A percentile compares a stretch with the other conserved stretches of the same genome.
phyloP scores from a whole-genome alignment of 2,797 vertebrate genomes.

The Cephalopachus bancanus region DNA sequence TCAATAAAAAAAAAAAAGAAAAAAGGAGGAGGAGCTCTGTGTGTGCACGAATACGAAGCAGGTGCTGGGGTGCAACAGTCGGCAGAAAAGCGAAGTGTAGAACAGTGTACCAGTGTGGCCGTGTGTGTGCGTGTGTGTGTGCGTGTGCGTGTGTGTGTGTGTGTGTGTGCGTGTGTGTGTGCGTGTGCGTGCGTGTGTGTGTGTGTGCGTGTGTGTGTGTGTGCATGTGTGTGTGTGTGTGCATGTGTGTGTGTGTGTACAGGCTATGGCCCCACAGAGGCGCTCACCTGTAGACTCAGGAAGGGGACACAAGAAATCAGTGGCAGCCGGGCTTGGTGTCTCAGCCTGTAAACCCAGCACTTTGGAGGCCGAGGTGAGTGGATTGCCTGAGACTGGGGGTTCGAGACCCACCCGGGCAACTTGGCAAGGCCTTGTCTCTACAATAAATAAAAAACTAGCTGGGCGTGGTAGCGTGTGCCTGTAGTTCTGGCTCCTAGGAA shows the following conservation, averaged over 20 bases:
- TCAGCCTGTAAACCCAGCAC: no score
- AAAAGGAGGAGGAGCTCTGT: background rate
- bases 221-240: rapidly evolving
- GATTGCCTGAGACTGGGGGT: no score
- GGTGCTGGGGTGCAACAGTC: rapidly evolving
- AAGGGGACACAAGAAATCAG: background rate
- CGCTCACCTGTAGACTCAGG: background rate
- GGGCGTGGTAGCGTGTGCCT: no score
- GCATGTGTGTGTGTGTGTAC: no score
- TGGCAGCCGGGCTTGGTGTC: background rate
- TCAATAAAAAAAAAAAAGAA: background rate
- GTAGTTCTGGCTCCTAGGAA: no score
- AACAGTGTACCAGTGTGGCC: background rate
- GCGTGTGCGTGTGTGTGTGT: no score
- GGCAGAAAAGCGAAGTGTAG: background rate
- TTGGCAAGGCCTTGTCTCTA: no score
- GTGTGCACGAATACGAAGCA: rapidly evolving
- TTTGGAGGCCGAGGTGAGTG: no score
- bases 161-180: no score
- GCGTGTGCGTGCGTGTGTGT: no score
- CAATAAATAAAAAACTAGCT: no score
- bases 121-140: rapidly evolving
- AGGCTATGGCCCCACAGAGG: background rate
- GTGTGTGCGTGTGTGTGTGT: rapidly evolving
- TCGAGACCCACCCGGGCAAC: no score